Conservation (phyloP, 2,797 vertebrate genomes). For the Chromobotia macracanthus region DNA sequence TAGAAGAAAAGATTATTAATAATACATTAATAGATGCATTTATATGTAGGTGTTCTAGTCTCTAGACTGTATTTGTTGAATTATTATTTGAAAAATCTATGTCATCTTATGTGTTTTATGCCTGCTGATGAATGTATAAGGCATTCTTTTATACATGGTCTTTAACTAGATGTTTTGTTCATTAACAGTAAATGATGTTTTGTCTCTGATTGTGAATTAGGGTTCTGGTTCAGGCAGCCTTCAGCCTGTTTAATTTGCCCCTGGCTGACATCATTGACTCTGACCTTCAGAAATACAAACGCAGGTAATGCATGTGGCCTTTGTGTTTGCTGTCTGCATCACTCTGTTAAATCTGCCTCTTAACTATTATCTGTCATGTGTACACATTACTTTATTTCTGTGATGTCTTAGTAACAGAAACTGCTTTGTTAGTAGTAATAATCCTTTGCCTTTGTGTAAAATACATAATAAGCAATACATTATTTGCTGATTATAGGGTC, state of each 20-base stretch:
- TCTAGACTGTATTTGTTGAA: no score
- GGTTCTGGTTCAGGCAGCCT: conserved; percentile 83
- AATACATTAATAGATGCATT: not conserved
- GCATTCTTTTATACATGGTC: not conserved
- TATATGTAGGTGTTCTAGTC: not conserved
- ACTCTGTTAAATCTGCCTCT: not conserved
- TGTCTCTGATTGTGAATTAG: conserved; percentile 64
- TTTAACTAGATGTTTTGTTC: not conserved
- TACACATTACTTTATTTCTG: no score
- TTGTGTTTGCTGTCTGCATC: not conserved
- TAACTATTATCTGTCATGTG: not conserved
- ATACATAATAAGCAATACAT: no score
- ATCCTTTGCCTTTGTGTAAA: no score
- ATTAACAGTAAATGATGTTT: not conserved
- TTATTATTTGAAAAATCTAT: not conserved
- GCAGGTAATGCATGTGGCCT: conserved; percentile 74
- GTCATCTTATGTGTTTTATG: not conserved
- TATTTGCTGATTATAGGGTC: no score
- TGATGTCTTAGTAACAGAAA: no score
- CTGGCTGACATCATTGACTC: conserved; percentile 88
- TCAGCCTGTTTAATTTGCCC: conserved; percentile 88
- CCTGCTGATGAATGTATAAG: not conserved
- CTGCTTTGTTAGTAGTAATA: no score
- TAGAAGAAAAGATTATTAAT: not conserved
- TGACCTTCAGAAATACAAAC: conserved; percentile 83